Base-by-base conservation (phyloP, 2,888 invertebrate species). In the Tinea pellionella region DNA sequence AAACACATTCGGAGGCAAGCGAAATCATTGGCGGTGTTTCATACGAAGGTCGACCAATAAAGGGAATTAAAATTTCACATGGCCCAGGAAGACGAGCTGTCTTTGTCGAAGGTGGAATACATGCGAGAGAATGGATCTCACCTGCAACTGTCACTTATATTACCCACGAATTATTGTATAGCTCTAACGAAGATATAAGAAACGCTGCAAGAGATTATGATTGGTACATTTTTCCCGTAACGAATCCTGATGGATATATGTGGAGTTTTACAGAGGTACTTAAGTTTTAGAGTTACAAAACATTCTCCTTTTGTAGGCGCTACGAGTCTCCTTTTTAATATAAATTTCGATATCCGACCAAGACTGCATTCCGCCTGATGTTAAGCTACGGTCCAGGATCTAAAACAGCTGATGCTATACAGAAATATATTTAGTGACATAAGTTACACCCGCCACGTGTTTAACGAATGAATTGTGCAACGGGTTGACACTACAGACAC, bases 91-190 rank as follows among this genome's bases (percentile, higher is more conserved):
- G 61, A 24, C 41, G 57, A 29, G 62, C 43, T 1, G 42, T 63
- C 12, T 82, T 85, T n/a, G 66, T 86, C 7, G 86, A 86, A 77
- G 75, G 80, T 63, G 90, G 89, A 19, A 92, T 93, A 63, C 93
- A 94, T 73, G 90, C 93, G 0, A 88, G 95, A 57, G 95, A 96
- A 80, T 95, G 93, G 93, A 92, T 93, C 15, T 83, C 90, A 0
- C 89, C 91, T 0, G 90, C 93, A 0, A 88, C 90, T 0, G 84
- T 89, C 0, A 89, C 90, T 24, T 93, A 87, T 63, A 84, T 92
- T 3, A 72, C 89, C 13, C 88, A 90, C 66, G 87, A 92, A 65
- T 73, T 93, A 4, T 65, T 92, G 53, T 89, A 89, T n/a, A 91
- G 90, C 63, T 66, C 75, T 0, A 74, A 89, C 62, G 65, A 71